phyloP scores from a whole-genome alignment of 2,888 invertebrate species.

The Cephus spinipes region DNA sequence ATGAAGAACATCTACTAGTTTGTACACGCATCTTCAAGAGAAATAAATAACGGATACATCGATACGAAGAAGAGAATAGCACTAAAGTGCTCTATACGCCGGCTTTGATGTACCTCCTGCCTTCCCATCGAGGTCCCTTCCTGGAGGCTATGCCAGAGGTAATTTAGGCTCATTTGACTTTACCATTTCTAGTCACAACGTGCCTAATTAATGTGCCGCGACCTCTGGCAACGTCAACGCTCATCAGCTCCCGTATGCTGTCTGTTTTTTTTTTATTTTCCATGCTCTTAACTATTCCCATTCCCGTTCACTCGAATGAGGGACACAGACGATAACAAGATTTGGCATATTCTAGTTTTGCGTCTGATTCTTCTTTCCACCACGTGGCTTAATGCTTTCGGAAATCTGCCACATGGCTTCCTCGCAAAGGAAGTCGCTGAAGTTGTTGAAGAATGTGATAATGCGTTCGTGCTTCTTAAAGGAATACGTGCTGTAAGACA shows the following conservation, averaged over 20 bases:
- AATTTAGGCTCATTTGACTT: no score
- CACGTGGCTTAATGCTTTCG: slow-evolving; percentile 94
- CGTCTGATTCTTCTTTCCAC: slow-evolving; percentile 70
- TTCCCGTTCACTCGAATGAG: no score
- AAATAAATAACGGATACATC: slow-evolving; percentile 46
- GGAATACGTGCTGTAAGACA: slow-evolving; percentile 82
- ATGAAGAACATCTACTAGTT: slow-evolving; percentile 40
- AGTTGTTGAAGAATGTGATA: slow-evolving; percentile 95
- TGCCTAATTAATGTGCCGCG: no score
- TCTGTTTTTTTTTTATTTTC: no score
- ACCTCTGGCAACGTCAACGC: no score
- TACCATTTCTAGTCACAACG: no score
- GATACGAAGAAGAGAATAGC: slow-evolving; percentile 7
- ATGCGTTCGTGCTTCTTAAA: slow-evolving; percentile 95
- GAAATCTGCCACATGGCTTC: slow-evolving; percentile 99
- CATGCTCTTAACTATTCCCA: no score
- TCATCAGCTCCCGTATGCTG: no score
- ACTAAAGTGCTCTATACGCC: neutral
- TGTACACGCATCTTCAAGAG: slow-evolving; percentile 38
- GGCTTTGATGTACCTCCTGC: no score
- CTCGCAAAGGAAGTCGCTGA: slow-evolving; percentile 94
- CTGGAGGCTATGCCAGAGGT: no score
- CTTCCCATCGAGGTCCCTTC: no score
- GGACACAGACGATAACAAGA: slow-evolving; percentile 47
- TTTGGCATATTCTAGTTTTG: slow-evolving; percentile 55